Evolutionary conservation across 2,888 invertebrate genomes (phyloP).

Genomic region (Isoperla grammatica): DNA sequence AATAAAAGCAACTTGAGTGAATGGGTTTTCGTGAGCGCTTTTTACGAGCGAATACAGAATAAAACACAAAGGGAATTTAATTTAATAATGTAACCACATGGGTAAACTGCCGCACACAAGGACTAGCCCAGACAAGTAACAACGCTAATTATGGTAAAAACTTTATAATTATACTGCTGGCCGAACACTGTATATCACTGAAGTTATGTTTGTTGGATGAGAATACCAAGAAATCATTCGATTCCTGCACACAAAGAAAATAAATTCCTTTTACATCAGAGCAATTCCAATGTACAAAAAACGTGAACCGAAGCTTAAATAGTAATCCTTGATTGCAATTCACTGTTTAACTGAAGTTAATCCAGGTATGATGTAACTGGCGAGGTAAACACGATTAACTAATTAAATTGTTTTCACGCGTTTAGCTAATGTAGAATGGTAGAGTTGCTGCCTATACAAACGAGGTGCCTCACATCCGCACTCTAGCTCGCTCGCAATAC

Average conservation of each 20-base stretch:
- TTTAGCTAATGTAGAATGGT: neutral
- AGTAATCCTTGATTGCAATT: neutral
- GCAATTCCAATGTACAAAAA: neutral
- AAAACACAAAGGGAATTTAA: too few relatives aligned
- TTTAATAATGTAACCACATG: too few relatives aligned
- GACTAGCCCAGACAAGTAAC: neutral
- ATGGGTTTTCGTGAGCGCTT: neutral
- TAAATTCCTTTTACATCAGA: neutral
- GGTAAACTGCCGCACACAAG: too few relatives aligned
- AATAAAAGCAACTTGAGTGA: neutral
- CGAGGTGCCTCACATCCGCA: neutral
- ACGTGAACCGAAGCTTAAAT: neutral
- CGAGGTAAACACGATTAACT: neutral
- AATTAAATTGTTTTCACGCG: constrained; percentile 7
- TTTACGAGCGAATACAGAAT: too few relatives aligned
- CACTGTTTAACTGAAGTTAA: neutral
- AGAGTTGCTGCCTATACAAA: neutral
- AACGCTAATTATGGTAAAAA: neutral
- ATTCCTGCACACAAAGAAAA: neutral
- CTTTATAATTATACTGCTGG: neutral
- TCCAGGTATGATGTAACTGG: neutral
- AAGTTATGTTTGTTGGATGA: too few relatives aligned
- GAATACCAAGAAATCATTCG: too few relatives aligned
- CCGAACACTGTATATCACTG: too few relatives aligned
- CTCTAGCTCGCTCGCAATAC: neutral